Base-by-base conservation (phyloP, 2,113 vertebrate genomes). In the rabbit (Oryctolagus cuniculus) region DNA sequence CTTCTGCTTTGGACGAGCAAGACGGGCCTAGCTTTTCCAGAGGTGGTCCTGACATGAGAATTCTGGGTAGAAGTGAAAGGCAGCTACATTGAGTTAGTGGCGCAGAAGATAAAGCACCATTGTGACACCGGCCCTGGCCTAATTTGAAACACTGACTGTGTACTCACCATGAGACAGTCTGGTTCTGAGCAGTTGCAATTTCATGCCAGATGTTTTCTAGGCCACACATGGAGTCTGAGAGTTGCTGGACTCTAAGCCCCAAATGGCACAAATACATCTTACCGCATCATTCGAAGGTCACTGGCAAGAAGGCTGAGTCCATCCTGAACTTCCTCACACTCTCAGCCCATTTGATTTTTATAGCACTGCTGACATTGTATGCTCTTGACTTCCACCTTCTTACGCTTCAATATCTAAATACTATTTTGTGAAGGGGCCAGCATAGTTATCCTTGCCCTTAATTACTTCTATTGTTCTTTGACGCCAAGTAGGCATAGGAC, bases 121-220 rank as follows among this genome's bases (percentile, higher is more conserved):
- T 77, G 49, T 73, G 85, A 89, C 70, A 87, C 38, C 2, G 1
- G 61, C 89, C 29, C 77, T 95, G 75, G 78, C 70, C 96, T 96
- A 61, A 86, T 86, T 89, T 67, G 70, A 85, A 92, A 90, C 61
- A 51, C 70, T 61, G 74, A 66, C 72, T 70, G 63, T 88, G 86
- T 1, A 74, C 31, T 82, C 22, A 10, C 44, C 44, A 31, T 75
- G 63, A 91, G 94, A 64, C 79, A 92, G 31, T 95, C 67, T 93
- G 87, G 70, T 70, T 51, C 31, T 3, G 19, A 91, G 83, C 7
- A 38, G 36, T 74, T 66, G 61, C 25, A 84, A 16, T 96, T 94
- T 96, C 34, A 77, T n/a, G 61, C 74, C 95, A 87, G 94, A 91
- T 95, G 86, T 95, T 95, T 90, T 91, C 63, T n/a, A 87, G 89